These are phyloP conservation scores for Portevinia maculata DNA, from an alignment of 2,888 invertebrate species.

Conservation along the genomic window DNA sequence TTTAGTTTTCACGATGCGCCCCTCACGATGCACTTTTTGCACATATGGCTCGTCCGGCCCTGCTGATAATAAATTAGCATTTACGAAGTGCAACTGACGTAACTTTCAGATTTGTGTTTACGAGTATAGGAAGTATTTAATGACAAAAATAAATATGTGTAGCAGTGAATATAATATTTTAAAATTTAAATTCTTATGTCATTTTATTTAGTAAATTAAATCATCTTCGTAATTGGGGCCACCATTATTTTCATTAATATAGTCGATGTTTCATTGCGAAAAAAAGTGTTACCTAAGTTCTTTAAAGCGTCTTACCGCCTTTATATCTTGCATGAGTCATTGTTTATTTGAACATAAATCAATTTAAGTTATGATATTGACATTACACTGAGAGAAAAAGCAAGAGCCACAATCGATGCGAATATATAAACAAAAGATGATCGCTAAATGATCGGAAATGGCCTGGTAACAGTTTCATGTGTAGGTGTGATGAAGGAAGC, in stretches of 20 bases:
- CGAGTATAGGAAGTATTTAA: no score
- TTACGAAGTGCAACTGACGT: no score
- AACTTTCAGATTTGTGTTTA: no score
- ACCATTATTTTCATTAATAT: slow-evolving; percentile 5
- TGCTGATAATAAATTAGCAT: no score
- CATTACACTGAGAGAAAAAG: slow-evolving; percentile 16
- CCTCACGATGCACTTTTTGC: no score
- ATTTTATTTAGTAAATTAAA: background rate
- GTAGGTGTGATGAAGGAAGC: background rate
- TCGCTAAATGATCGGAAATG: slow-evolving; percentile 21
- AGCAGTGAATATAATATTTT: background rate
- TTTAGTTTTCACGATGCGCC: no score
- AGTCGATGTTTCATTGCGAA: background rate
- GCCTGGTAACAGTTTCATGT: slow-evolving; percentile 11
- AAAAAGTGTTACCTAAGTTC: slow-evolving; percentile 4
- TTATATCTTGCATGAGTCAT: background rate
- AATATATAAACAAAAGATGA: slow-evolving; percentile 27
- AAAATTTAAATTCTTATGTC: slow-evolving; percentile 15
- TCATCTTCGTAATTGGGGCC: slow-evolving; percentile 7
- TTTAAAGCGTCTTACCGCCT: slow-evolving; percentile 19
- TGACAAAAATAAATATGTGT: no score
- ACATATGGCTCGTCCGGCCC: no score
- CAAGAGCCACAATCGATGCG: slow-evolving; percentile 6
- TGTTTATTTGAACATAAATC: slow-evolving; percentile 30
- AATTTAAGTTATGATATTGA: slow-evolving; percentile 22